Percentiles rank a stretch among this genome's conserved stretches.
Conservation (phyloP, 2,113 vertebrate species). For the Megalops atlanticus region DNA sequence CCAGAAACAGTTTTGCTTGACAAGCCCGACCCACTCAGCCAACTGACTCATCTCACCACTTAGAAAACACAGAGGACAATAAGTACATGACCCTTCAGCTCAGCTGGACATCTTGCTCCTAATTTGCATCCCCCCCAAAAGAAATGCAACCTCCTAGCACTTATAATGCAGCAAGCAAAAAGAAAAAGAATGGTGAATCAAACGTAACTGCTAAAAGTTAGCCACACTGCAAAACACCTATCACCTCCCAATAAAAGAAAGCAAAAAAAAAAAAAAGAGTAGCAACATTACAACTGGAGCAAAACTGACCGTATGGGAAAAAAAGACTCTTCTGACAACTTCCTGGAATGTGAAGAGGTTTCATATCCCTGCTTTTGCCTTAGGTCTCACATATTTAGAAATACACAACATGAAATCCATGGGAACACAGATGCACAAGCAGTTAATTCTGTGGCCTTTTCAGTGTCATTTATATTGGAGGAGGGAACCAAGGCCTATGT, state of each 20-base stretch:
- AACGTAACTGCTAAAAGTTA: slow-evolving; percentile 19
- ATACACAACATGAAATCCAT: slow-evolving; percentile 10
- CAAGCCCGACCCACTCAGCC: slow-evolving; percentile 12
- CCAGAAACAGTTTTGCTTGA: slow-evolving; percentile 1
- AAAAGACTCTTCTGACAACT: slow-evolving; percentile 9
- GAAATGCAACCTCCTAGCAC: slow-evolving; percentile 20
- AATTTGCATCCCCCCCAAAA: slow-evolving; percentile 8
- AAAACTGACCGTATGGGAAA: slow-evolving; percentile 19
- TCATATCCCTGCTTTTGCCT: background rate
- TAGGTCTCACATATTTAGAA: background rate
- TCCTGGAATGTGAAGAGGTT: slow-evolving; percentile 29
- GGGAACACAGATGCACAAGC: background rate
- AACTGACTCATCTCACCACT: slow-evolving; percentile 22
- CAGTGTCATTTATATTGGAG: background rate
- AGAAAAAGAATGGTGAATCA: slow-evolving; percentile 20
- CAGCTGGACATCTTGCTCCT: slow-evolving; percentile 27
- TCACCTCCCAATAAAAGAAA: background rate
- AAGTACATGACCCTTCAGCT: slow-evolving; percentile 30
- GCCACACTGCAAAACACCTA: slow-evolving; percentile 26
- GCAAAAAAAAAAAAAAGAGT: background rate
- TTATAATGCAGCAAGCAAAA: slow-evolving; percentile 26
- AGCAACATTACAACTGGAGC: slow-evolving; percentile 13
- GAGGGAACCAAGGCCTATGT: background rate
- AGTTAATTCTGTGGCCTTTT: background rate
- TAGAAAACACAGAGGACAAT: slow-evolving; percentile 29